These are phyloP conservation scores for Bucorvus abyssinicus DNA, from an alignment of 2,797 vertebrate genomes.

Conservation along the genomic window DNA sequence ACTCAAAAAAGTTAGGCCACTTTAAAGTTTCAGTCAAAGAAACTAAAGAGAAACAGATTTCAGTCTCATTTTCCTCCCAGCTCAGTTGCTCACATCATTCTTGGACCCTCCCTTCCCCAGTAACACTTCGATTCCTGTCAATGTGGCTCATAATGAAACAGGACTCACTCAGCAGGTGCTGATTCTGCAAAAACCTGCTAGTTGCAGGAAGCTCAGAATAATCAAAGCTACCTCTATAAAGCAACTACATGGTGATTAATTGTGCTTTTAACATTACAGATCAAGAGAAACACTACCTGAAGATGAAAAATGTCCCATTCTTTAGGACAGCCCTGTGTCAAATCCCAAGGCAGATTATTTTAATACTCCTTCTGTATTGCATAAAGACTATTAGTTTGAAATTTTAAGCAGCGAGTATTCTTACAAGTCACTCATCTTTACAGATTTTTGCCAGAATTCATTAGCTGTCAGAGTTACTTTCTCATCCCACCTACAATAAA, in stretches of 20 bases:
- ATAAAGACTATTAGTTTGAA: background rate
- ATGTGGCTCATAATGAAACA: background rate
- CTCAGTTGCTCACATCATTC: background rate
- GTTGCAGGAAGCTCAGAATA: background rate
- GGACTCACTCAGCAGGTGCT: background rate
- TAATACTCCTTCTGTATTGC: background rate
- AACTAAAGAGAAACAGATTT: background rate
- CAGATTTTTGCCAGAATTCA: background rate
- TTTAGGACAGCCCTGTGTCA: background rate
- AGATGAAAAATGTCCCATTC: background rate
- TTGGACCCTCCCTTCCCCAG: background rate
- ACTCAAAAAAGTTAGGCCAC: background rate
- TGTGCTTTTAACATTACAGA: background rate
- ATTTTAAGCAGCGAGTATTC: background rate
- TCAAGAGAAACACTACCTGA: background rate
- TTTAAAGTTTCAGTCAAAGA: background rate
- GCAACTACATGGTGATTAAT: background rate
- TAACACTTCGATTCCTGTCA: background rate
- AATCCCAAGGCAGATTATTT: background rate
- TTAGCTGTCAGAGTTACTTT: background rate
- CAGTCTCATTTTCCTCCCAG: background rate
- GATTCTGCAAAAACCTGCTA: background rate
- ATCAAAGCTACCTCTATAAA: background rate
- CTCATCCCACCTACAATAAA: background rate
- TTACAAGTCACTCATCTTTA: background rate